Evolutionary conservation across 2,888 invertebrate genomes (phyloP), one percentile per base, ranked within the genome.

Genomic region (Volucella bombylans): DNA sequence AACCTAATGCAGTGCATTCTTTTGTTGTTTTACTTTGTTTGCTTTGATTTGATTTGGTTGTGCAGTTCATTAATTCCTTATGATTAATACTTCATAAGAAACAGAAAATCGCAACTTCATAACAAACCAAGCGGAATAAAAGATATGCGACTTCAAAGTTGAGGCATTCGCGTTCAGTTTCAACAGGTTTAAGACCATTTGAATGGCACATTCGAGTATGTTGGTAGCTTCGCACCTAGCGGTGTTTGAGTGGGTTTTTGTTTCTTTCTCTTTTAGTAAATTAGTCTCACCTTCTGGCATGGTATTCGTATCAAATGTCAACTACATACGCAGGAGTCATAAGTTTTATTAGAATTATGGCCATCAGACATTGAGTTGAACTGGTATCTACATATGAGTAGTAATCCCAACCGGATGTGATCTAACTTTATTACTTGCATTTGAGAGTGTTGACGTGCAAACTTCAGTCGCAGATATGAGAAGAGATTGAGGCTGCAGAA

Each of bases 371-470:
- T 61, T 72, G 38, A 43, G 8, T 31, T 6, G 6, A 31, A 31
- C 31, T 31, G 31, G 49, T 50, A 59, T 65, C 50, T 12, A 55
- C 45, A 9, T 4, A 10, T 14, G 9, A 12, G 14, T 23, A 50
- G 64, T 45, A 41, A 31, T 31, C 31, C 6, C 15, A 79, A 79
- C 79, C 79, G 83, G 83, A 83, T 83, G 65, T 65, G 77, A 72
- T 77, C 54, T 45, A 62, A 68, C 14, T 67, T 45, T 12, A 50
- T 38, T 6, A 41, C 45, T 45, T 49, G 47, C 8, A 15, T 23
- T 64, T 15, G 41, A 68, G 8, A 50, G 61, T 50, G 78, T 79
- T 83, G 83, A 80, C 83, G 74, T 80, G 79, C 64, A 54, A 59
- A 38, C 9, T 65, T 59, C 52, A 67, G 64, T 71, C 38, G 50